Percentiles rank a stretch among this genome's conserved stretches.
phyloP scores from a whole-genome alignment of 2,888 invertebrate species.

The Bellardia pandia region DNA sequence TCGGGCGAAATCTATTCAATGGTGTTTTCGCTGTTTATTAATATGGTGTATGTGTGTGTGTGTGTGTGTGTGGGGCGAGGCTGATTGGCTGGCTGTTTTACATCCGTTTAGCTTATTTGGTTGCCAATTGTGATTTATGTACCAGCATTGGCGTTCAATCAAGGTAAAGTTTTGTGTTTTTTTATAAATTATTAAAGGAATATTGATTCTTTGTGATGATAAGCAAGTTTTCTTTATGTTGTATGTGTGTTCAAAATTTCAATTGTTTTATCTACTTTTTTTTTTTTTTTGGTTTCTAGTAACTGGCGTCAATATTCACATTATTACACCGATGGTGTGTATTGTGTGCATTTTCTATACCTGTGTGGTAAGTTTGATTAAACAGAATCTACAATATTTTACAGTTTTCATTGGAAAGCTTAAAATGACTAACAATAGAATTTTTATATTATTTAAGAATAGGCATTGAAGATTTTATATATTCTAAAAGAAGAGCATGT shows the following conservation, averaged over 20 bases:
- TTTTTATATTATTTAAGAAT: no score
- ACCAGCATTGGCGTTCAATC: conserved; percentile 91
- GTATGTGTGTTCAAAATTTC: neutral
- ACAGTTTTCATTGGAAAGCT: no score
- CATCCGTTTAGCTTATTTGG: conserved; percentile 79
- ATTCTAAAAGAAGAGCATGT: no score
- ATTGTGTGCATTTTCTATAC: conserved; percentile 94
- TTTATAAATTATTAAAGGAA: neutral
- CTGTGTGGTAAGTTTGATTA: conserved; percentile 88
- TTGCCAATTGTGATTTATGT: conserved; percentile 87
- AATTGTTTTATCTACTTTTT: neutral
- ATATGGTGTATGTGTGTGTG: conserved; percentile 10
- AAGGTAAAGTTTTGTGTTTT: conserved; percentile 85
- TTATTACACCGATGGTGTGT: conserved; percentile 92
- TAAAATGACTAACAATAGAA: no score
- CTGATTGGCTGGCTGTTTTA: neutral
- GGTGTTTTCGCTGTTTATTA: neutral
- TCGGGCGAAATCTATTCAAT: conserved; percentile 17
- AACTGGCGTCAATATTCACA: conserved; percentile 90
- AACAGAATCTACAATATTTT: neutral
- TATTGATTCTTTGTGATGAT: conserved; percentile 3
- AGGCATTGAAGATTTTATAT: no score
- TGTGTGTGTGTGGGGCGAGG: no score
- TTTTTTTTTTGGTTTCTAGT: conserved; percentile 75
- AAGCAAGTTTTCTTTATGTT: conserved; percentile 12